Conservation (phyloP, 2,113 vertebrate species). For the Rhombomys opimus region DNA sequence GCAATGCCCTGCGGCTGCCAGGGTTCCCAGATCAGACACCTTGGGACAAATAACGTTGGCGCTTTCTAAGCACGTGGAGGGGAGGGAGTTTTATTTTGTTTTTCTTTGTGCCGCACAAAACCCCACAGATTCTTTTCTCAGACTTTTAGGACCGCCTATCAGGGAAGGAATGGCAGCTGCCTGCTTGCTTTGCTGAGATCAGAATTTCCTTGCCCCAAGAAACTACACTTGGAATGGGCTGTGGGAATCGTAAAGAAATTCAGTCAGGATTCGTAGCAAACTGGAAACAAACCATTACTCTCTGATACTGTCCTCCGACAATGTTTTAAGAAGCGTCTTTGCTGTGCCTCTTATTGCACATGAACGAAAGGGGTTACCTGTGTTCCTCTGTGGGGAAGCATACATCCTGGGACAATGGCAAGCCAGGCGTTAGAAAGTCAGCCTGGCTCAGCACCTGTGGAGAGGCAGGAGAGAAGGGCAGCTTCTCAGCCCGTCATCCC, state of each 20-base stretch:
- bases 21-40: slow-evolving; percentile 55
- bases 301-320: background rate
- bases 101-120: slow-evolving; percentile 19
- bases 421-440: background rate
- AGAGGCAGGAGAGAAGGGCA: accelerated
- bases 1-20: background rate
- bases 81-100: slow-evolving; percentile 36
- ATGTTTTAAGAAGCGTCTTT: background rate
- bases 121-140: background rate
- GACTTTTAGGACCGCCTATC: background rate
- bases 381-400: background rate
- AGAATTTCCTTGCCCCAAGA: background rate
- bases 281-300: background rate
- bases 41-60: slow-evolving; percentile 28
- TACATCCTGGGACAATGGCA: background rate
- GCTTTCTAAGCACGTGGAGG: background rate
- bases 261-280: background rate
- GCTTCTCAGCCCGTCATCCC: too few relatives aligned
- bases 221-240: background rate
- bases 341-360: background rate
- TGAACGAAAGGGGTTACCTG: background rate
- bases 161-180: background rate
- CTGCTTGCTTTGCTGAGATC: background rate
- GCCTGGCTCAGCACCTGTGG: accelerated
- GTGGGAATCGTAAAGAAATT: background rate